Evolutionary conservation across 1,140 invertebrate species (phyloP), one percentile per base, ranked within the genome.

Genomic region (Bombus huntii): DNA sequence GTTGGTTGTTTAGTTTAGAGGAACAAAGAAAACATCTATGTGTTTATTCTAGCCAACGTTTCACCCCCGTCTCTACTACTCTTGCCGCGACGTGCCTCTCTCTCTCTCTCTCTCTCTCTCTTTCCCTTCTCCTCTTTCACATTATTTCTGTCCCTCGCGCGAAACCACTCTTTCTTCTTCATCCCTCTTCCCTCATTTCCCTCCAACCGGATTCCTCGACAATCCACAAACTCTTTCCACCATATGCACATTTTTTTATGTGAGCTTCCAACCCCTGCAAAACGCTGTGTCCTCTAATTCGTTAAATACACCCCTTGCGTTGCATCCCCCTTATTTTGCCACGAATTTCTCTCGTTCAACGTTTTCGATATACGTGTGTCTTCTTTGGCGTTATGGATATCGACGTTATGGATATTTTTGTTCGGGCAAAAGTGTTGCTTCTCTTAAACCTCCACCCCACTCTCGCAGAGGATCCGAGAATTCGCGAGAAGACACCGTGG

Each of bases 11-110:
- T 96, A 96, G 95, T 96, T 96, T 96, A 95, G 95, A 96, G 94
- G 95, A 96, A 96, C 95, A 96, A 96, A 96, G 96, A 96, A 96
- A 96, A 96, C 96, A 96, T 95, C 95, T 94, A 95, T 95, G 96
- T 96, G 95, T 96, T 96, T 96, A 96, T 96, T 96, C 95, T 96
- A 95, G 95, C 95, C 95, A 94, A 95, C 94, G 95, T 94, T 95
- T 95, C 91, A 87, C 83, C 82, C 85, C 91, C 92, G 89, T 91
- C 87, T 81, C 77, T 78, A 47, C 84, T 85, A 81, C 82, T 78
- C 66, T 78, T 77, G 62, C 77, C 80, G 57, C 78, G 83, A 85
- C 86, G 86, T 73, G 88, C 59, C 82, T 39, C 73, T 84, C 86
- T 83, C 82, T 83, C 89, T 86, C 4, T 83, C 89, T 86, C 4